Base-by-base conservation (phyloP, 2,113 vertebrate species). In the Tringa solitaria region DNA sequence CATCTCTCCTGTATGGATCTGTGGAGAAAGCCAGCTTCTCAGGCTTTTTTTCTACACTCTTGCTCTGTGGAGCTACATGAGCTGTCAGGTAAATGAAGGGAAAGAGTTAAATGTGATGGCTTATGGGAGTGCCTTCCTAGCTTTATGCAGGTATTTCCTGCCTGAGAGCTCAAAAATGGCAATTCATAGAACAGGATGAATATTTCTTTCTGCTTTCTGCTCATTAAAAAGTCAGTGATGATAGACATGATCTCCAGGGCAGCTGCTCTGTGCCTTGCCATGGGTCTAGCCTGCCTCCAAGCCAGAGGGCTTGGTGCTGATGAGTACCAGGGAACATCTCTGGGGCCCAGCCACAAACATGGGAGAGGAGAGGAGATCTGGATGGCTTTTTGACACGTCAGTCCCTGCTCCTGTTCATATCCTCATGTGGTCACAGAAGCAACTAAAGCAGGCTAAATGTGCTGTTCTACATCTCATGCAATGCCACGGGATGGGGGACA, bases 61-160 rank as follows among this genome's bases (percentile, higher is more conserved):
- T 89, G 13, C 12, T 75, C 39, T 53, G 23, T 82, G 61, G 20
- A 45, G 70, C 35, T 33, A 13, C 45, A 53, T 1, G 30, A 51
- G 11, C 45, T 54, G 5, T 28, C 50, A 46, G n/a, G 46, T 78
- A 87, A 87, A 69, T 32, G 14, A 32, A 67, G 21, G 20, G 61
- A 22, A 93, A 87, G 69, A 87, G 45, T 87, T 94, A 87, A 91
- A 75, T 24, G 9, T 2, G 6, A 19, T 89, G 86, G 45, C 30
- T 93, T 77, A 69, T 53, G 53, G 73, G 65, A 95, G 32, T 32
- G 24, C 37, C 53, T 89, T 81, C 48, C 35, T 57, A 89, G 33
- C 56, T 72, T 64, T 53, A 20, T 84, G 83, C 57, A 90, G 76
- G 56, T 75, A 90, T 92, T 95, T 96, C 69, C 90, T 91, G 86